A percentile compares a stretch with the other conserved stretches of the same genome.
These are phyloP conservation scores for Oxyscelio sp. DNA, from an alignment of 2,888 invertebrate genomes.

Conservation along the genomic window DNA sequence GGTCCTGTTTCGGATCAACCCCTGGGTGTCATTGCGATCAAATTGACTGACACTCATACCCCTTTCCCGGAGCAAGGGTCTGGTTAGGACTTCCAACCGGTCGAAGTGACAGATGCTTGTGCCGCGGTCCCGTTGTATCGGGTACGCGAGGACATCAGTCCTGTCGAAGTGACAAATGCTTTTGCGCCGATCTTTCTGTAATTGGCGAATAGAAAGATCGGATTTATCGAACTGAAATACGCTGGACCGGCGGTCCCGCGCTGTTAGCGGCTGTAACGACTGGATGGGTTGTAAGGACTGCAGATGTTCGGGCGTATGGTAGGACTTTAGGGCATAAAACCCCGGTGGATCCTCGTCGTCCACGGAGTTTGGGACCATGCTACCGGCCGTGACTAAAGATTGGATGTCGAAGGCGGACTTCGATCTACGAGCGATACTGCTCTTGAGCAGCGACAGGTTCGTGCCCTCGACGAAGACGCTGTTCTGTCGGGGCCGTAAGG, in stretches of 20 bases:
- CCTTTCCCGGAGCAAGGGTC: slow-evolving; percentile 79
- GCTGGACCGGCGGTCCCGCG: slow-evolving; percentile 81
- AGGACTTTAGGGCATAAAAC: slow-evolving; percentile 59
- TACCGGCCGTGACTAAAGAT: slow-evolving; percentile 91
- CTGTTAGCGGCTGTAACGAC: slow-evolving; percentile 61
- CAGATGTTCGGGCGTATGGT: slow-evolving; percentile 48
- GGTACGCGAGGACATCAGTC: slow-evolving; percentile 76
- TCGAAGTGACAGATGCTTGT: slow-evolving; percentile 84
- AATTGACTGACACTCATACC: slow-evolving; percentile 83
- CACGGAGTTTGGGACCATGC: slow-evolving; percentile 69
- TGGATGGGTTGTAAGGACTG: slow-evolving; percentile 40
- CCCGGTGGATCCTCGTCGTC: slow-evolving; percentile 69
- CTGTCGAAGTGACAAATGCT: slow-evolving; percentile 82
- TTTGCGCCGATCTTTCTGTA: slow-evolving; percentile 81
- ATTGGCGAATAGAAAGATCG: slow-evolving; percentile 75
- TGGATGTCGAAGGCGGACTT: slow-evolving; percentile 96
- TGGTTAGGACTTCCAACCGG: slow-evolving; percentile 79
- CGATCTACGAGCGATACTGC: slow-evolving; percentile 92
- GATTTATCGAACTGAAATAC: slow-evolving; percentile 76
- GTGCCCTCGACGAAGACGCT: slow-evolving; percentile 94
- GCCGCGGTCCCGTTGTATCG: slow-evolving; percentile 78
- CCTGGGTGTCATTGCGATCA: slow-evolving; percentile 78
- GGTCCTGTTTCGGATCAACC: slow-evolving; percentile 77
- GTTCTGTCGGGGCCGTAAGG: slow-evolving; percentile 92
- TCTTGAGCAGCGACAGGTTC: slow-evolving; percentile 91